A percentile compares a stretch with the other conserved stretches of the same genome.
Conservation (phyloP, 2,888 invertebrate genomes). For the Bembecia ichneumoniformis region DNA sequence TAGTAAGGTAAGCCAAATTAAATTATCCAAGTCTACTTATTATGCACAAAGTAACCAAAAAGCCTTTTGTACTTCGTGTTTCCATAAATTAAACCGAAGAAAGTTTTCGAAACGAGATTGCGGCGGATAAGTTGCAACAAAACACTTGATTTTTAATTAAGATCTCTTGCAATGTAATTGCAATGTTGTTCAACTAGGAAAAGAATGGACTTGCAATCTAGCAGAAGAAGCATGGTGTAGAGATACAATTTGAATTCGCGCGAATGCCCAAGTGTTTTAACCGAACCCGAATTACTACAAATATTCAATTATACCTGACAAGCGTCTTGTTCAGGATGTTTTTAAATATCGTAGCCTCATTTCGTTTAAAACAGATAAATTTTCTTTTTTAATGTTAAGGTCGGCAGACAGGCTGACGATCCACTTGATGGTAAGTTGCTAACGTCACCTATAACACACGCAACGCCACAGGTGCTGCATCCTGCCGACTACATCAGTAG, state of each 20-base stretch:
- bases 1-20: background rate
- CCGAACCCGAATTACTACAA: too few relatives aligned
- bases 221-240: background rate
- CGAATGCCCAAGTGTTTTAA: background rate
- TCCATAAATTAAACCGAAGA: slow-evolving; percentile 4
- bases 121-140: slow-evolving; percentile 2
- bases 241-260: background rate
- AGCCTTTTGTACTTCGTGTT: background rate
- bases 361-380: too few relatives aligned
- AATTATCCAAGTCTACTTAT: background rate
- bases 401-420: too few relatives aligned
- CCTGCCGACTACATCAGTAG: too few relatives aligned
- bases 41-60: background rate
- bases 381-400: too few relatives aligned
- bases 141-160: slow-evolving; percentile 8
- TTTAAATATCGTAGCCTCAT: too few relatives aligned
- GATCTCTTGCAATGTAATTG: slow-evolving; percentile 6
- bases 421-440: too few relatives aligned
- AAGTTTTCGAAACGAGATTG: background rate
- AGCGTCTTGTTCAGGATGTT: too few relatives aligned
- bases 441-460: too few relatives aligned
- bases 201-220: background rate
- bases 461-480: too few relatives aligned
- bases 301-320: too few relatives aligned
- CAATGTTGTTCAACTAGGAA: slow-evolving; percentile 1